These are phyloP conservation scores for Agriopis marginaria DNA, from an alignment of 2,888 invertebrate species.

Conservation along the genomic window DNA sequence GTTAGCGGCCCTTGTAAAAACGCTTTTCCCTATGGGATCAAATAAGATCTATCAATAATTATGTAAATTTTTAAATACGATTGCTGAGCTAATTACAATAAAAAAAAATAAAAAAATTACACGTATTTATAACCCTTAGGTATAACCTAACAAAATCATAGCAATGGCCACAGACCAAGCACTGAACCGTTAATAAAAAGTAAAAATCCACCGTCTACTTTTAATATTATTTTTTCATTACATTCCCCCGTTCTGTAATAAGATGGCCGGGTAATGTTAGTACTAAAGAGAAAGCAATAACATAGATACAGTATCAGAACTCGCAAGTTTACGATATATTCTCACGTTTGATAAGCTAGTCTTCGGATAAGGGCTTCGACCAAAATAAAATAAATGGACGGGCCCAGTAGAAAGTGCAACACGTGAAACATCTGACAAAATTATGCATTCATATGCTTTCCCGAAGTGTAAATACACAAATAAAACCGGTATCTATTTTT, in stretches of 20 bases:
- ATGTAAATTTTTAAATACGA: neutral
- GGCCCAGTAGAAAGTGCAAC: too few relatives aligned
- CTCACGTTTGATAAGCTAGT: neutral
- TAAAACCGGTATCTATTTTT: too few relatives aligned
- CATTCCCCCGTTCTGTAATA: conserved; percentile 32
- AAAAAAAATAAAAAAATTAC: too few relatives aligned
- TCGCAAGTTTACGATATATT: neutral
- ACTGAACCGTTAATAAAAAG: conserved; percentile 15
- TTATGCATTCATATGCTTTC: too few relatives aligned
- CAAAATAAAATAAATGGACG: too few relatives aligned
- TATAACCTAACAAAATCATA: conserved; percentile 5
- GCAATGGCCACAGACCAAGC: neutral
- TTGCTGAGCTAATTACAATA: neutral
- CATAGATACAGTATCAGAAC: conserved; percentile 12
- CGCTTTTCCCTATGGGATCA: too few relatives aligned
- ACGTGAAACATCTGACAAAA: too few relatives aligned
- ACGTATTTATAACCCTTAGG: too few relatives aligned
- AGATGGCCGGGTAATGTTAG: conserved; percentile 38
- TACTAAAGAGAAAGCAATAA: conserved; percentile 13
- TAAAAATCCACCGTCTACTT: conserved; percentile 23
- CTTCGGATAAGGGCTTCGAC: too few relatives aligned
- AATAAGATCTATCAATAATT: too few relatives aligned
- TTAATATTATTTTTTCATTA: conserved; percentile 39
- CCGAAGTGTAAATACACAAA: too few relatives aligned
- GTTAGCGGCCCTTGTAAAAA: too few relatives aligned